These are phyloP conservation scores for Astropecten irregularis DNA, from an alignment of 53 echinoderm and acorn worm species.

Conservation along the genomic window DNA sequence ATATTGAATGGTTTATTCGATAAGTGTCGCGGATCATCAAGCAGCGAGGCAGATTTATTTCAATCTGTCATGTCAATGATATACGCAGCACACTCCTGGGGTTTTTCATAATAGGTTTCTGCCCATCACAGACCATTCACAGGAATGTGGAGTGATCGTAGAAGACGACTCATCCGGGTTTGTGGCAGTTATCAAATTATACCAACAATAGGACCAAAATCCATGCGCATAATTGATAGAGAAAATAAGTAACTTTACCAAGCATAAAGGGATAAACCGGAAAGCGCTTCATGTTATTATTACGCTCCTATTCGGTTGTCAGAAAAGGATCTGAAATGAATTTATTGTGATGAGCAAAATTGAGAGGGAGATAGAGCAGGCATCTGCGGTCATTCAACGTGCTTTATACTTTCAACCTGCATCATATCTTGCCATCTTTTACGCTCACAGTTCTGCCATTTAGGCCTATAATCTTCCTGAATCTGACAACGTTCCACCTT, in stretches of 20 bases:
- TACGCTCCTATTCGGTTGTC: too few species aligned
- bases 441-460: too few species aligned
- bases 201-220: background rate
- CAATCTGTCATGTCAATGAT: background rate
- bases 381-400: too few species aligned
- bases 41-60: conserved; percentile 9
- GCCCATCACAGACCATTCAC: background rate
- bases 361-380: too few species aligned
- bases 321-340: too few species aligned
- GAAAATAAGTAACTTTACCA: background rate
- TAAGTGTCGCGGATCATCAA: background rate
- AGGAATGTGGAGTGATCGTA: background rate
- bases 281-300: background rate
- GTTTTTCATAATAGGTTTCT: background rate
- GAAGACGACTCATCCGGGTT: background rate
- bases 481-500: too few species aligned
- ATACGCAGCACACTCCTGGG: background rate
- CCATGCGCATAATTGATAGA: background rate
- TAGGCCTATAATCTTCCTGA: too few species aligned
- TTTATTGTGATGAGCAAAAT: too few species aligned
- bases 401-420: too few species aligned
- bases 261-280: background rate
- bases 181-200: background rate
- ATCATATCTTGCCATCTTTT: too few species aligned
- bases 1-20: background rate